Percentiles rank a stretch among this genome's conserved stretches.
Conservation (phyloP, 2,888 invertebrate genomes). For the Pseudanteris insignis region DNA sequence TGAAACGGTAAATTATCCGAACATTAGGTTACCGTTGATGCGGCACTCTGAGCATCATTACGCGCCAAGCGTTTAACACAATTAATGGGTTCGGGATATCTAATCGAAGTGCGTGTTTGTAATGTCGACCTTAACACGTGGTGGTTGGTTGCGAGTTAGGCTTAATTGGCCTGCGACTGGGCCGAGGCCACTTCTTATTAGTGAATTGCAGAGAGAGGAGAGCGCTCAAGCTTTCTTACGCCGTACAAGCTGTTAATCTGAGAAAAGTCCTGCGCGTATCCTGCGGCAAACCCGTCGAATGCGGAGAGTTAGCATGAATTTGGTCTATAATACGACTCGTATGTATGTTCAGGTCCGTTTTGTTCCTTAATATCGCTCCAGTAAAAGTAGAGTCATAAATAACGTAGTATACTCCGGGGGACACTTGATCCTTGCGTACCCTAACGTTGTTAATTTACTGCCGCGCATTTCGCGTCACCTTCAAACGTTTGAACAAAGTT, state of each 20-base stretch:
- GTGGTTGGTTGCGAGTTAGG: slow-evolving; percentile 57
- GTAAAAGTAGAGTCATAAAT: slow-evolving; percentile 66
- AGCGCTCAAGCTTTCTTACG: slow-evolving; percentile 55
- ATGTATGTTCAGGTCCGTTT: slow-evolving; percentile 58
- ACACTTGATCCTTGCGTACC: slow-evolving; percentile 68
- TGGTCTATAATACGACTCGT: slow-evolving; percentile 64
- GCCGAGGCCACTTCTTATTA: slow-evolving; percentile 62
- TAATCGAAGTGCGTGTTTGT: slow-evolving; percentile 58
- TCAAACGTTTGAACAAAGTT: slow-evolving; percentile 55
- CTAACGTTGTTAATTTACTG: slow-evolving; percentile 68
- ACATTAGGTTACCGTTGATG: no score
- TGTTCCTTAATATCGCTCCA: slow-evolving; percentile 62
- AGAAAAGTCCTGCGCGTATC: slow-evolving; percentile 62
- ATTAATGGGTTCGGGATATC: slow-evolving; percentile 60
- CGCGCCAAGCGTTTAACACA: slow-evolving; percentile 47
- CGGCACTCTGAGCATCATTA: no score
- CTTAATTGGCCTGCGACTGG: slow-evolving; percentile 63
- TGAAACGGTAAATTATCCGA: no score
- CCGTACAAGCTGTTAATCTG: slow-evolving; percentile 63
- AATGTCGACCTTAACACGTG: slow-evolving; percentile 56
- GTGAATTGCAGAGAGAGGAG: slow-evolving; percentile 61
- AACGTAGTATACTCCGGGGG: slow-evolving; percentile 65
- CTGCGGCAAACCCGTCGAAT: slow-evolving; percentile 58
- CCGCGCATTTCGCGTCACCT: slow-evolving; percentile 67
- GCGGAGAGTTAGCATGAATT: slow-evolving; percentile 50